Base-by-base conservation (phyloP, 2,113 vertebrate species). In the Phasianus colchicus region DNA sequence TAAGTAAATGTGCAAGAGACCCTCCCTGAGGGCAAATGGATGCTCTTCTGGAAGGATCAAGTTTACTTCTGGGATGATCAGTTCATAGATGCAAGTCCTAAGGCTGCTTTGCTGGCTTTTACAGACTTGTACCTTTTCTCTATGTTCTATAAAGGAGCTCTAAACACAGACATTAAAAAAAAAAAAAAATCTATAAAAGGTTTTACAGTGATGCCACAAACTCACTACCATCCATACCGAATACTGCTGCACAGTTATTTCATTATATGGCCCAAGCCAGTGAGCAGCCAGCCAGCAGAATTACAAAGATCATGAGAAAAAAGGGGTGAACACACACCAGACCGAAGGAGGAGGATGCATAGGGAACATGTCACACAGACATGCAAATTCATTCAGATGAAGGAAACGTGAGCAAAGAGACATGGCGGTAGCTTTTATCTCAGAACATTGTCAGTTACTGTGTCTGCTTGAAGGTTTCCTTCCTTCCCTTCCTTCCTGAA, bases 91-190 rank as follows among this genome's bases (percentile, higher is more conserved):
- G 10, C 32, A 36, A 55, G 36, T n/a, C 63, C 43, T 25, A 40
- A 65, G 29, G 32, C 10, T 7, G 34, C 15, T 72, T 43, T 70
- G 60, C n/a, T 57, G 11, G 14, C 8, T 27, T 79, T 32, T 58
- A 58, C 36, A 20, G 20, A 66, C 25, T 8, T 1, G 0, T 3
- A 10, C 7, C 11, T 58, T 63, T 54, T 32, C 34, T 11, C 24
- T 25, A 8, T 0, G 0, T 24, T 8, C 15, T 20, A 30, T 27
- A n/a, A 83, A 50, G 5, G 1, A 45, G 20, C 11, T 83, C 45
- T 60, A 42, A 45, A 5, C n/a, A 50, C 30, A 61, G 9, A 15
- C 5, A 14, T 47, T 29, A 4, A 36, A 36, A 36, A n/a, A 36
- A 36, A 36, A 17, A 40, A 81, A 30, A 30, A 17, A 19, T 1